phyloP scores from a whole-genome alignment of 2,888 invertebrate genomes.

The Caenorhabditis zanzibari region DNA sequence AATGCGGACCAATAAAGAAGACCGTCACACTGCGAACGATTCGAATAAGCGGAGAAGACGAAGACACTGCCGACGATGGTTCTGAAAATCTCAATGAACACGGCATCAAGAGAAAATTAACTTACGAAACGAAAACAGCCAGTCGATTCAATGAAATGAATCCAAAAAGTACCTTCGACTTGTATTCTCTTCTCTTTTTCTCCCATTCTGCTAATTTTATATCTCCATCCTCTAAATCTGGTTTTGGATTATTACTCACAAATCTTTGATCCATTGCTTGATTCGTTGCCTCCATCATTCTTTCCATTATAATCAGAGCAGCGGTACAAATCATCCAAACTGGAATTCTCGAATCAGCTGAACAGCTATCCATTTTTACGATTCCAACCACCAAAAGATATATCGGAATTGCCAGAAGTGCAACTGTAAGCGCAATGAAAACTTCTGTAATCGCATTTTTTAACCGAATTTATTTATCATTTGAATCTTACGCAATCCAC shows the following conservation, averaged over 20 bases:
- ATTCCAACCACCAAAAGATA: slow-evolving; percentile 24
- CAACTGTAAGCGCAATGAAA: background rate
- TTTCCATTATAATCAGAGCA: slow-evolving; percentile 17
- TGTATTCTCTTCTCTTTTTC: background rate
- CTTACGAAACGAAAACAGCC: slow-evolving; percentile 28
- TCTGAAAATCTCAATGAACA: slow-evolving; percentile 3
- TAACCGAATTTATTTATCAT: background rate
- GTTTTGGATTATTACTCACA: slow-evolving; percentile 3
- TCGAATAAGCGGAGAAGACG: slow-evolving; percentile 18
- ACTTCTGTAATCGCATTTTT: background rate
- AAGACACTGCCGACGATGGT: slow-evolving; percentile 37
- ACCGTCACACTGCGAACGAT: slow-evolving; percentile 13
- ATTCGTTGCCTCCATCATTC: slow-evolving; percentile 16
- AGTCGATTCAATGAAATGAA: slow-evolving; percentile 9
- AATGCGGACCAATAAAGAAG: slow-evolving; percentile 36
- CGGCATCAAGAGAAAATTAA: background rate
- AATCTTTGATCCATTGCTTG: slow-evolving; percentile 19
- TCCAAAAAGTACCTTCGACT: background rate
- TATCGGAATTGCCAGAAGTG: background rate
- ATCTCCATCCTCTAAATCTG: background rate
- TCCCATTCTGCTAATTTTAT: slow-evolving; percentile 11
- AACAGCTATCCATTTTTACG: slow-evolving; percentile 12
- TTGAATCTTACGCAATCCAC: background rate
- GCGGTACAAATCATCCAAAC: slow-evolving; percentile 19
- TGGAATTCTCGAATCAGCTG: slow-evolving; percentile 14